phyloP scores from a whole-genome alignment of 2,113 vertebrate genomes.

The Paedocypris sp. region DNA sequence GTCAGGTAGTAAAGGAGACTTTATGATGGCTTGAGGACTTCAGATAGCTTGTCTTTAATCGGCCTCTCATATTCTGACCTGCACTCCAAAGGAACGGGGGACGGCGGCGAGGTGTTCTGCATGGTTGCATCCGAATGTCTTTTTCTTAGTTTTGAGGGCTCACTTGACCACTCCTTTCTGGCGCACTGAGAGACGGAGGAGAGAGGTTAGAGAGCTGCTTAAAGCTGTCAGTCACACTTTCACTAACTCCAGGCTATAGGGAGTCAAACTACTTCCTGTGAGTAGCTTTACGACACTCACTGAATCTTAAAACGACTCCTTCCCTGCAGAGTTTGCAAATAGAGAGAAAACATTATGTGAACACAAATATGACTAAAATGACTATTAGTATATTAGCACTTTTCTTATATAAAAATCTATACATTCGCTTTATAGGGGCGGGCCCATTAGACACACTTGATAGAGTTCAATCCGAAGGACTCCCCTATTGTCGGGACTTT shows the following conservation, averaged over 20 bases:
- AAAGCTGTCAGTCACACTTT: slow-evolving; percentile 49
- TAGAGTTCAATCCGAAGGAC: no score
- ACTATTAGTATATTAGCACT: no score
- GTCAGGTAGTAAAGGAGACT: slow-evolving; percentile 6
- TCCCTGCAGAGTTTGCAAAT: no score
- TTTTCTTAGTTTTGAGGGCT: slow-evolving; percentile 51
- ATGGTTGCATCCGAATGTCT: slow-evolving; percentile 53
- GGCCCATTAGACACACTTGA: no score
- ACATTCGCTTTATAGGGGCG: no score
- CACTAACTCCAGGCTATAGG: slow-evolving; percentile 10
- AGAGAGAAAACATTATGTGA: no score
- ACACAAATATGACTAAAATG: no score
- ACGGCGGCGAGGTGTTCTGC: slow-evolving; percentile 53
- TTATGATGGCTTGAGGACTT: slow-evolving; percentile 19
- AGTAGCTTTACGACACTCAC: not conserved
- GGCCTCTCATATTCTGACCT: slow-evolving; percentile 37
- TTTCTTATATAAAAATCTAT: no score
- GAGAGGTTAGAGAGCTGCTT: slow-evolving; percentile 58
- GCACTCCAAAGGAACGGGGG: slow-evolving; percentile 51
- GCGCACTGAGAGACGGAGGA: slow-evolving; percentile 45
- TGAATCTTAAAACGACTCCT: no score
- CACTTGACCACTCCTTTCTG: slow-evolving; percentile 64
- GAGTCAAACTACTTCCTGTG: slow-evolving; percentile 6
- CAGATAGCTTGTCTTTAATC: slow-evolving; percentile 1
- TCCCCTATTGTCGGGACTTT: no score